Evolutionary conservation across 2,888 invertebrate genomes (phyloP).

Genomic region (Ophioninae sp.): DNA sequence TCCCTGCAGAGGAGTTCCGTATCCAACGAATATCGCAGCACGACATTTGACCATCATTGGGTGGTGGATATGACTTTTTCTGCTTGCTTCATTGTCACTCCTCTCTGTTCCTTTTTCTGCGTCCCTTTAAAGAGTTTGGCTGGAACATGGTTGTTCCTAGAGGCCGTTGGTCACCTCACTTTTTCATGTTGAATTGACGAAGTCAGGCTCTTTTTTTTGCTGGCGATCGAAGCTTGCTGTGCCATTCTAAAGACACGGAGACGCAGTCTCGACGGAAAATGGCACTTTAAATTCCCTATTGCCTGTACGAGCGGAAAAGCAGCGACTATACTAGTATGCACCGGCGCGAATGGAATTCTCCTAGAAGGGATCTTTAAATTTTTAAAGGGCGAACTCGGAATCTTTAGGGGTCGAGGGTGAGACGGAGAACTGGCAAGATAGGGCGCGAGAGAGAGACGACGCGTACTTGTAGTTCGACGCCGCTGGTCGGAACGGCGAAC

Average conservation of each 20-base stretch:
- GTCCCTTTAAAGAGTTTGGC: not conserved
- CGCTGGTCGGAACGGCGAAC: constrained; percentile 64
- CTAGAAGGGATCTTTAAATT: constrained; percentile 72
- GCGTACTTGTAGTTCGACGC: constrained; percentile 30
- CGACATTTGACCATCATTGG: too few relatives aligned
- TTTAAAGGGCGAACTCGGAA: constrained; percentile 71
- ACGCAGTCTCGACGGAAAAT: constrained; percentile 25
- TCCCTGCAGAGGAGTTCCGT: too few relatives aligned
- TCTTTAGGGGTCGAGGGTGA: constrained; percentile 35
- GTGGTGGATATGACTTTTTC: too few relatives aligned
- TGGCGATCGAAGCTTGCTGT: not conserved
- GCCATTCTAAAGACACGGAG: constrained; percentile 31
- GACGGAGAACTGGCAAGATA: not conserved
- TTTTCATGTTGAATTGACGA: not conserved
- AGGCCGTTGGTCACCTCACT: not conserved
- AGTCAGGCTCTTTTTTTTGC: constrained; percentile 9
- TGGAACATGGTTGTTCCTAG: not conserved
- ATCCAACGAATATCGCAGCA: too few relatives aligned
- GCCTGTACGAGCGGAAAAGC: constrained; percentile 7
- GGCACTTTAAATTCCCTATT: constrained; percentile 11
- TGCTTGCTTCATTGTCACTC: too few relatives aligned
- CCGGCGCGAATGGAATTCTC: constrained; percentile 41
- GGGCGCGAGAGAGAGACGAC: constrained; percentile 13
- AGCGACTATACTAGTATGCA: constrained; percentile 12
- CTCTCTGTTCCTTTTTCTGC: not conserved